Base-by-base conservation (phyloP, 2,888 invertebrate genomes). In the Graphium colonna region DNA sequence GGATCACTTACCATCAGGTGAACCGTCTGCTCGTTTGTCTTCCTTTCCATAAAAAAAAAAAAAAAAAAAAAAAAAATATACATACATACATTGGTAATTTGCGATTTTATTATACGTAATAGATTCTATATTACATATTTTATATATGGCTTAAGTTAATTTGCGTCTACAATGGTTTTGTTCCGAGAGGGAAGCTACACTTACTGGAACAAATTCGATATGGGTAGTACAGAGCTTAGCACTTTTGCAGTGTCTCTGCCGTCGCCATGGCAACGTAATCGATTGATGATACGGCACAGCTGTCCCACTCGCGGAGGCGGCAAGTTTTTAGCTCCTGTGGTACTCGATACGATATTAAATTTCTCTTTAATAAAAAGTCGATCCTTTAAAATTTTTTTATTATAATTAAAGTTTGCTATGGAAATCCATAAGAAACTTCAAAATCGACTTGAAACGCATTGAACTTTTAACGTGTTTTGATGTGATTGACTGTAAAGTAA, bases 241-340 rank as follows among this genome's bases (percentile, higher is more conserved):
- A 54, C 39, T 54, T 52, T 49, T 48, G 51, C 52, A 43, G 44
- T 51, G 44, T 51, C 57, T 52, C 40, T 65, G 62, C 61, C 17
- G 81, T 80, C 65, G 51, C 76, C 73, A 82, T 79, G 72, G 75
- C 55, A 67, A 84, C 82, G 60, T 68, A 67, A 84, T 84, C 85
- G 85, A 83, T 84, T 81, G 79, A 65, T 68, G 68, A 72, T 69
- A 71, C 68, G 60, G 16, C 12, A 21, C 43, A 36, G 42, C 31
- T 28, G 44, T 49, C 31, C 40, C 44, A 39, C 49, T 49, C 49
- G 15, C 44, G 39, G 43, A 36, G 2, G 8, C 9, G 42, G 31
- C 45, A 28, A 43, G 31, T 36, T 33, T 40, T 44, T n/a, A 39
- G 33, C 48, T 44, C 33, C 10, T 33, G 33, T 8, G 33, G 33